phyloP scores from a whole-genome alignment of 2,113 vertebrate species.

The Rhabdornis inornatus region DNA sequence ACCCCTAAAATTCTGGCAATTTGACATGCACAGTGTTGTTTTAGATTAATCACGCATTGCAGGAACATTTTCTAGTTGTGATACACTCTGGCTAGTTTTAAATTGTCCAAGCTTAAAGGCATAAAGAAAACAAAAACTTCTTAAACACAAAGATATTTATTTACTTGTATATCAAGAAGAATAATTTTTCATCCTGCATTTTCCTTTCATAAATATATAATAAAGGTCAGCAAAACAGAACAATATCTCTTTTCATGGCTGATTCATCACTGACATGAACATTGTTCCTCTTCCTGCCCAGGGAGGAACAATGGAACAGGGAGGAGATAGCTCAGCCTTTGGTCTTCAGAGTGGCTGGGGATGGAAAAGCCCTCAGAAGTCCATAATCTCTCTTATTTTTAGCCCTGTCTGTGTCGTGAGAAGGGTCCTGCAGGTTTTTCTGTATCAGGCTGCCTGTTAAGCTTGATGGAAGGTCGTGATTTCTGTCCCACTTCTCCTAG shows the following conservation, averaged over 20 bases:
- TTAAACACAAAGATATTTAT: slow-evolving; percentile 12
- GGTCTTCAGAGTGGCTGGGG: not conserved
- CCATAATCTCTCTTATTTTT: not conserved
- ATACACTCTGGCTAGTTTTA: not conserved
- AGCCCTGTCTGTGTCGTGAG: not conserved
- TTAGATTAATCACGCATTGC: not conserved
- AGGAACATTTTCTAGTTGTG: not conserved
- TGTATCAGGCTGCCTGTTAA: not conserved
- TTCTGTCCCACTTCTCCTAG: not conserved
- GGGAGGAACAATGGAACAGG: not conserved
- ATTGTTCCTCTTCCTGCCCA: not conserved
- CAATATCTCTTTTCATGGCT: not conserved
- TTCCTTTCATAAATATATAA: not conserved
- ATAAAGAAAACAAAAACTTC: slow-evolving; percentile 10
- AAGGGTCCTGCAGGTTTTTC: not conserved
- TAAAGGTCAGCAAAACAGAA: slow-evolving; percentile 5
- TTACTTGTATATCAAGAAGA: not conserved
- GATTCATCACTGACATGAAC: not conserved
- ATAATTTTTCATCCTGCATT: not conserved
- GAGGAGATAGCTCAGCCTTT: not conserved
- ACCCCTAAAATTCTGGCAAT: not conserved
- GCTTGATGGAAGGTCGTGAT: not conserved
- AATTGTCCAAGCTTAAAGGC: not conserved
- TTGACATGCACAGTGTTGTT: not conserved
- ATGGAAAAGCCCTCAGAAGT: not conserved